Conservation (phyloP, 2,888 invertebrate genomes). For the Brachyptera putata region DNA sequence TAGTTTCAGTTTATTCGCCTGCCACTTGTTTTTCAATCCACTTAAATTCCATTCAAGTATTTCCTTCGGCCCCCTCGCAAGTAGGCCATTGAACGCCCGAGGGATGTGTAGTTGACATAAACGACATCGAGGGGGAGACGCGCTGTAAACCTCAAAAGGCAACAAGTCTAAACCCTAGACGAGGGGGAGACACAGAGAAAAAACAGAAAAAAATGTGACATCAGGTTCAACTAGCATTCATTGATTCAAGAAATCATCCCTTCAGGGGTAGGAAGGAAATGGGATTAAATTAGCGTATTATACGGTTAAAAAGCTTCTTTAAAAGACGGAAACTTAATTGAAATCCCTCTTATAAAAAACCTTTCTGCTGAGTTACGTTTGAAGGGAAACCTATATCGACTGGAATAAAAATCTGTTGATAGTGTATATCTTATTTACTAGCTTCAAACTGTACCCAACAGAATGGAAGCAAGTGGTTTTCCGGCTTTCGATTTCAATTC, state of each 20-base stretch:
- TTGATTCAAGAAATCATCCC: constrained; percentile 19
- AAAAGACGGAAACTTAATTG: constrained; percentile 16
- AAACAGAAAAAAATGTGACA: constrained; percentile 17
- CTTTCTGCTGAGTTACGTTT: no score
- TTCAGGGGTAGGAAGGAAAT: constrained; percentile 38
- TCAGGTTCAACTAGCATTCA: constrained; percentile 18
- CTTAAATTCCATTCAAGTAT: constrained; percentile 28
- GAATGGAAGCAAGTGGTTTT: no score
- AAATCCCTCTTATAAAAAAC: neutral
- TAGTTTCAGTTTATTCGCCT: neutral
- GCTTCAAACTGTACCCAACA: no score
- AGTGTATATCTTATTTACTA: no score
- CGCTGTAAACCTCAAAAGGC: constrained; percentile 25
- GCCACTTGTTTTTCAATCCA: constrained; percentile 21
- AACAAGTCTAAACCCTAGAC: constrained; percentile 26
- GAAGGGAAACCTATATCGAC: neutral
- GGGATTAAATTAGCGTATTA: constrained; percentile 46
- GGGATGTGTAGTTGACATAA: constrained; percentile 29
- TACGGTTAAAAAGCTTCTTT: constrained; percentile 39
- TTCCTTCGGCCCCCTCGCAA: constrained; percentile 10
- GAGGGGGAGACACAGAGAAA: constrained; percentile 6
- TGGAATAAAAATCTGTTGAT: neutral
- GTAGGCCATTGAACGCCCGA: constrained; percentile 25
- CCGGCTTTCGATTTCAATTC: neutral
- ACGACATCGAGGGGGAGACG: constrained; percentile 25